These are phyloP conservation scores for Platyrinchus mystaceus DNA, from an alignment of 2,797 vertebrate species.

Conservation along the genomic window DNA sequence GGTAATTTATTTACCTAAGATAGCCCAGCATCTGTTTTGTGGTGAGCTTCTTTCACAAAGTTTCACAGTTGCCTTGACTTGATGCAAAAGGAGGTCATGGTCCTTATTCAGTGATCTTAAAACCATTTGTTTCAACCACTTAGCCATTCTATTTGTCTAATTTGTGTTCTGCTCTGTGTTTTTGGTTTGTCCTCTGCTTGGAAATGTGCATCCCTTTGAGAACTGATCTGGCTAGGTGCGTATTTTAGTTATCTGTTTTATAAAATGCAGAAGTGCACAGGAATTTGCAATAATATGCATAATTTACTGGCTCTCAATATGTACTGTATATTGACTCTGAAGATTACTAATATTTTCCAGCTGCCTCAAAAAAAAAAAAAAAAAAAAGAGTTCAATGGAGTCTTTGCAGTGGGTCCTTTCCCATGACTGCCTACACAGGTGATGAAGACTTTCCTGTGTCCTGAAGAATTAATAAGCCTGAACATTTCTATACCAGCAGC, in stretches of 20 bases:
- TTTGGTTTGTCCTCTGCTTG: conserved; percentile 40
- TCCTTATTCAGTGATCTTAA: conserved; percentile 14
- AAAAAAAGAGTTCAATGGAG: background rate
- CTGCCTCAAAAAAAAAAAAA: background rate
- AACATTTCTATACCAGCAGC: conserved; percentile 48
- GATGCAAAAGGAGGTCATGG: conserved; percentile 50
- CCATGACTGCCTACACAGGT: conserved; percentile 52
- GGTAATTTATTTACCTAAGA: conserved; percentile 70
- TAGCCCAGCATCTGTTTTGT: conserved; percentile 62
- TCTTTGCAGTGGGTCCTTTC: conserved; percentile 46
- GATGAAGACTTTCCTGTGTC: conserved; percentile 52
- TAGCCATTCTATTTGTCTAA: background rate
- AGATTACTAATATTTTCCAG: conserved; percentile 61
- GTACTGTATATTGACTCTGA: conserved; percentile 45
- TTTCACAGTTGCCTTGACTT: conserved; percentile 69
- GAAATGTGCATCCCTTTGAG: background rate
- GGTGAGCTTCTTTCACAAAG: conserved; percentile 53
- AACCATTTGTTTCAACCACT: conserved; percentile 36
- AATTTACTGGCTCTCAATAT: conserved; percentile 53
- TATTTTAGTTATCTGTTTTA: conserved; percentile 58
- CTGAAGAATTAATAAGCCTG: conserved; percentile 60
- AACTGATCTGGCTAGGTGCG: conserved; percentile 51
- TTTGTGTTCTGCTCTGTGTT: background rate
- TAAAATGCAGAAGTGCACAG: conserved; percentile 55
- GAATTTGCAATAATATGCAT: conserved; percentile 58